Evolutionary conservation across 2,888 invertebrate genomes (phyloP).

Genomic region (Phyllotreta cruciferae): DNA sequence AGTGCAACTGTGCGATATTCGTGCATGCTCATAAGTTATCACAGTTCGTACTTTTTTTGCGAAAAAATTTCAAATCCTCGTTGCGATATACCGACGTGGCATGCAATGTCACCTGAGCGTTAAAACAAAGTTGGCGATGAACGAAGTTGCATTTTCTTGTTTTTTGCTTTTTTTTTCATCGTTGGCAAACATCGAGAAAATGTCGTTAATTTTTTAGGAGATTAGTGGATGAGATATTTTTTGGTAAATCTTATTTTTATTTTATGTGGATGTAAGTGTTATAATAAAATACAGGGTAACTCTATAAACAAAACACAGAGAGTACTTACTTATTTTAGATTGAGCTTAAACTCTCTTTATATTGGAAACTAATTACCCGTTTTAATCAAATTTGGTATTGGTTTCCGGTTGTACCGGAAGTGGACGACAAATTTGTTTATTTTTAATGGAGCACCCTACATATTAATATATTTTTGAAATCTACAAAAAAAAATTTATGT

Average conservation of each 20-base stretch:
- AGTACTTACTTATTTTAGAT: too few species aligned
- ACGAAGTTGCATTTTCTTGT: slow-evolving; percentile 12
- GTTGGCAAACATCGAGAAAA: slow-evolving; percentile 19
- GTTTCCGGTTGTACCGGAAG: too few species aligned
- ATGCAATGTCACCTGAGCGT: slow-evolving; percentile 35
- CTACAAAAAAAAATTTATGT: too few species aligned
- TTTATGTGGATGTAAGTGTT: too few species aligned
- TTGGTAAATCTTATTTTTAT: background rate
- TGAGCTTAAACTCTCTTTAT: too few species aligned
- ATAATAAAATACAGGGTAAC: too few species aligned
- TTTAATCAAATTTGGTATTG: too few species aligned
- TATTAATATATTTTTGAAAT: too few species aligned
- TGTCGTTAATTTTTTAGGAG: slow-evolving; percentile 8
- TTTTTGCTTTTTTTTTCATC: slow-evolving; percentile 18
- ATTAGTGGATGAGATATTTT: background rate
- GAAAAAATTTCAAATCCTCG: slow-evolving; percentile 28
- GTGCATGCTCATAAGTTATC: slow-evolving; percentile 34
- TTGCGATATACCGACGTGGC: slow-evolving; percentile 27
- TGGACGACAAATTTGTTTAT: too few species aligned
- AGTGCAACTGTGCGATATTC: slow-evolving; percentile 32
- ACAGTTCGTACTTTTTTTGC: slow-evolving; percentile 21
- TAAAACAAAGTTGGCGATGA: slow-evolving; percentile 29
- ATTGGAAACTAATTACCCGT: too few species aligned
- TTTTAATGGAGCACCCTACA: too few species aligned
- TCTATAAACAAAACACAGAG: too few species aligned